Evolutionary conservation across 2,888 invertebrate species (phyloP).

Genomic region (Lysandra bellargus): DNA sequence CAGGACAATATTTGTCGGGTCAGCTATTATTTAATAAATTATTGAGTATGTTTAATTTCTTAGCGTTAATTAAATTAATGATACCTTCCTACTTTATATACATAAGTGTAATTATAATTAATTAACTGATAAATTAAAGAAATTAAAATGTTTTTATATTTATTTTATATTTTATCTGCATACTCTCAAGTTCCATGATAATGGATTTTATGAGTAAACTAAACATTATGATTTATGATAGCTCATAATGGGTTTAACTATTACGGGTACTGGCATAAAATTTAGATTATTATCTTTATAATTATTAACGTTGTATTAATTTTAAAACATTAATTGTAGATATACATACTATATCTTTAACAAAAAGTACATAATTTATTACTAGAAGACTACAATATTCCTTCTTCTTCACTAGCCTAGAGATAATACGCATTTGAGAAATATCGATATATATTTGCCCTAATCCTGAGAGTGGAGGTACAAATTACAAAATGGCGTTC

Average conservation of each 20-base stretch:
- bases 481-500: too few species aligned
- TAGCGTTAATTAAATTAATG: slow-evolving; percentile 9
- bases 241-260: background rate
- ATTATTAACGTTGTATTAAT: background rate
- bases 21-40: background rate
- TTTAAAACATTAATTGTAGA: background rate
- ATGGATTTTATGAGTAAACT: background rate
- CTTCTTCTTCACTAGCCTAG: background rate
- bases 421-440: too few species aligned
- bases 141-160: background rate
- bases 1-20: too few species aligned
- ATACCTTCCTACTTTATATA: background rate
- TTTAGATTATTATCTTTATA: background rate
- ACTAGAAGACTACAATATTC: background rate
- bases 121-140: slow-evolving; percentile 6
- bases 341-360: background rate
- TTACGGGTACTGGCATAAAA: background rate
- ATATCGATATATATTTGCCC: too few species aligned
- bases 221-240: background rate
- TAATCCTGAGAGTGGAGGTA: too few species aligned
- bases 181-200: slow-evolving; percentile 30
- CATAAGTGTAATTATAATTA: slow-evolving; percentile 15
- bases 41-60: background rate
- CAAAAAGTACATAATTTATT: background rate
- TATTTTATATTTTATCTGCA: background rate